phyloP scores from a whole-genome alignment of 2,113 vertebrate genomes.

The Sinocyclocheilus maitianheensis region DNA sequence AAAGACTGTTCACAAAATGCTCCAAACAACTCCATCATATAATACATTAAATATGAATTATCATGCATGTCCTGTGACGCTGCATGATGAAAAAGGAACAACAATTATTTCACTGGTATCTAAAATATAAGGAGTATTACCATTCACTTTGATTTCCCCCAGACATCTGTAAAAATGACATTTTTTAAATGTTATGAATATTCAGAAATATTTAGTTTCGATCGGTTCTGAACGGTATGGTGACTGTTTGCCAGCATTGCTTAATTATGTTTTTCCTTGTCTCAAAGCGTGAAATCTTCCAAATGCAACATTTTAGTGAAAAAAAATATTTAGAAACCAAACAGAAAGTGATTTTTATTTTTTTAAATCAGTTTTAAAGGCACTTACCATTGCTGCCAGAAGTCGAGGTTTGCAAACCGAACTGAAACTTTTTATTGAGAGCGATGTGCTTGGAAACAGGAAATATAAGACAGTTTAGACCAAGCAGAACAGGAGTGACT shows the following conservation, averaged over 20 bases:
- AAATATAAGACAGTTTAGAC: neutral
- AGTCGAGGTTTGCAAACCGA: neutral
- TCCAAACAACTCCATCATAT: too few relatives aligned
- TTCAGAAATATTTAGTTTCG: neutral
- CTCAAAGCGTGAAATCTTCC: neutral
- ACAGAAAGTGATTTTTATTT: neutral
- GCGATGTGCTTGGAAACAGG: neutral
- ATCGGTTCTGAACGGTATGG: neutral
- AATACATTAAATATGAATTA: too few relatives aligned
- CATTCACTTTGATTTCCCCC: neutral
- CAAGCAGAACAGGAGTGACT: neutral
- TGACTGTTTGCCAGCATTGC: neutral
- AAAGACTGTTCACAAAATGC: too few relatives aligned
- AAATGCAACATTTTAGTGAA: neutral
- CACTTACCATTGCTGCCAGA: neutral
- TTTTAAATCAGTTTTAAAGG: neutral
- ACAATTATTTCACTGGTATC: neutral
- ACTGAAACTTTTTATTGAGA: neutral
- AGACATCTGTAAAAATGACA: constrained; percentile 1
- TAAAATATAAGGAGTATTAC: neutral
- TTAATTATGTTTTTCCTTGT: neutral
- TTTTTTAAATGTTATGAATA: neutral
- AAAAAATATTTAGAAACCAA: neutral
- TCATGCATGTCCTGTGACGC: too few relatives aligned
- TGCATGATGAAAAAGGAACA: neutral